phyloP scores from a whole-genome alignment of 2,113 vertebrate genomes.

The Scolopax mira region DNA sequence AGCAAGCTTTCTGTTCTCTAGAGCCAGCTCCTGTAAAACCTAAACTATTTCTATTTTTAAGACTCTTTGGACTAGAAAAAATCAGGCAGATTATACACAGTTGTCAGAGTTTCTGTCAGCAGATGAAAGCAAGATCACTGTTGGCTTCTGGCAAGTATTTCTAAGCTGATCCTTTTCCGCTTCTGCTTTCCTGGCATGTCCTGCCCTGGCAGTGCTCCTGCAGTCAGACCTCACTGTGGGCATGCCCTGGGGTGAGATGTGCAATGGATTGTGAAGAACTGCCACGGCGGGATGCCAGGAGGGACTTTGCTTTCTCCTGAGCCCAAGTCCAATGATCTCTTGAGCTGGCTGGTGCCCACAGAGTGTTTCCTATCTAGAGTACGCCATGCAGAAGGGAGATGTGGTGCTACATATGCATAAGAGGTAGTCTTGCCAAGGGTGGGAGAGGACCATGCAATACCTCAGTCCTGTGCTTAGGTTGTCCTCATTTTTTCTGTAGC shows the following conservation, averaged over 20 bases:
- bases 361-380: neutral
- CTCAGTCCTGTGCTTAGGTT: neutral
- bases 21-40: neutral
- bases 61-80: neutral
- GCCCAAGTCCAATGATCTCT: neutral
- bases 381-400: neutral
- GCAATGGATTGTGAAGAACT: fast-evolving
- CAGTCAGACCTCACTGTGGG: fast-evolving
- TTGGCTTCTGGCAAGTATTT: neutral
- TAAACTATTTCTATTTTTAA: conserved; percentile 31
- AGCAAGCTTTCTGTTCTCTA: neutral
- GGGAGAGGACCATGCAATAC: neutral
- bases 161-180: neutral
- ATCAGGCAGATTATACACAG: neutral
- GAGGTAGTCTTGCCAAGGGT: neutral
- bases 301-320: fast-evolving
- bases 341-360: neutral
- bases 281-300: fast-evolving
- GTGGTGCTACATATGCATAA: neutral
- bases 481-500: neutral
- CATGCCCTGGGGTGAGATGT: neutral
- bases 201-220: neutral
- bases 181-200: neutral
- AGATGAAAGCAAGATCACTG: neutral
- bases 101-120: conserved; percentile 17